phyloP scores from a whole-genome alignment of 2,797 vertebrate genomes.

The Iguana delicatissima region DNA sequence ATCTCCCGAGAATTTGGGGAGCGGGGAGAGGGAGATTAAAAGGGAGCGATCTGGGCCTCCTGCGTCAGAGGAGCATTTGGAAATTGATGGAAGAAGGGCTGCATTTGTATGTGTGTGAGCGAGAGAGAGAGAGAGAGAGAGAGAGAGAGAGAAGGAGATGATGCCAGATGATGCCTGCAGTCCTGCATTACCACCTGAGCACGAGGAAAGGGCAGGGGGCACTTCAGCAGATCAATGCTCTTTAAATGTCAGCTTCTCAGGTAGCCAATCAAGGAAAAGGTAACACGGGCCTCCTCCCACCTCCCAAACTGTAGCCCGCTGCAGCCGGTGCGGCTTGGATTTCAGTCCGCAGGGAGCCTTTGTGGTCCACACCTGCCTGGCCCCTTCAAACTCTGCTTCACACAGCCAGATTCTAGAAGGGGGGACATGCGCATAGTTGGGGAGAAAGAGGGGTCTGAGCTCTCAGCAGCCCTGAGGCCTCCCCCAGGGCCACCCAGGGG shows the following conservation, averaged over 20 bases:
- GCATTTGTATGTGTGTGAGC: neutral
- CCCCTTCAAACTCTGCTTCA: neutral
- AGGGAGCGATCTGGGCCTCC: too few relatives aligned
- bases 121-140: too few relatives aligned
- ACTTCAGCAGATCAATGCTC: neutral
- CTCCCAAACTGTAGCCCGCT: too few relatives aligned
- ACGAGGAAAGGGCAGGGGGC: accelerated
- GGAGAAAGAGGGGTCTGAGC: neutral
- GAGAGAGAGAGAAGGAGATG: too few relatives aligned
- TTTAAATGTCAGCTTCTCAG: accelerated
- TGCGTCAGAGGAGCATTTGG: neutral
- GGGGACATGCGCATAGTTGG: neutral
- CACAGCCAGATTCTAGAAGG: neutral
- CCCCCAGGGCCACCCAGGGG: neutral
- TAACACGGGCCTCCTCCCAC: neutral
- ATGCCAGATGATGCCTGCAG: neutral
- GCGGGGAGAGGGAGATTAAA: too few relatives aligned
- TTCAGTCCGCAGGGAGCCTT: neutral
- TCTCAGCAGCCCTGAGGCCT: neutral
- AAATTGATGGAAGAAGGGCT: neutral
- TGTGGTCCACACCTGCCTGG: too few relatives aligned
- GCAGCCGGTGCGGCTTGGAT: too few relatives aligned
- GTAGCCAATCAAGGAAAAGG: neutral
- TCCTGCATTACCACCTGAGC: accelerated
- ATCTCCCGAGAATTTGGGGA: too few relatives aligned